phyloP scores from a whole-genome alignment of 2,113 vertebrate species.

The Dasypus novemcinctus region DNA sequence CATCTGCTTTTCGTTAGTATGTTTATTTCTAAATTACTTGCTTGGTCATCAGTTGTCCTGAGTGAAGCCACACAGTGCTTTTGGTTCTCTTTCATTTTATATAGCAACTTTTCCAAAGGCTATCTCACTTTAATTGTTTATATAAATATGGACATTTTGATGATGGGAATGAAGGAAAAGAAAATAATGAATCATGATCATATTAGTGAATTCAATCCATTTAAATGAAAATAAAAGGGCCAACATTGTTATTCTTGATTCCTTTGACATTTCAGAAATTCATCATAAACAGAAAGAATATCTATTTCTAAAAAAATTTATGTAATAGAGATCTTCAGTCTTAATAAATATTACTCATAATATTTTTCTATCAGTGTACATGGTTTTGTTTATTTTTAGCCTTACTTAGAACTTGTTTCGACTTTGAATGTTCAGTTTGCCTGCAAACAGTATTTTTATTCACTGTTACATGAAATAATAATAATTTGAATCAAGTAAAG shows the following conservation, averaged over 20 bases:
- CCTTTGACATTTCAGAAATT: constrained; percentile 1
- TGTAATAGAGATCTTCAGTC: neutral
- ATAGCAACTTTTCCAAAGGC: neutral
- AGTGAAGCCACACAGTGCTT: neutral
- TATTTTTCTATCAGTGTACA: neutral
- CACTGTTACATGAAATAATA: neutral
- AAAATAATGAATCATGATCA: constrained; percentile 52
- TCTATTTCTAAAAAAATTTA: neutral
- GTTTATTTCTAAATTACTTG: neutral
- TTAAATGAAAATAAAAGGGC: neutral
- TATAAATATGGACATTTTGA: constrained; percentile 27
- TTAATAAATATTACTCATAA: neutral
- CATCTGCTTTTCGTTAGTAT: neutral
- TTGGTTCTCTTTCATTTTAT: neutral
- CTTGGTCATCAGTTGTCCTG: neutral
- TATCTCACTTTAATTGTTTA: neutral
- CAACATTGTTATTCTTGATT: neutral
- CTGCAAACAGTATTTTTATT: neutral
- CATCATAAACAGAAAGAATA: neutral
- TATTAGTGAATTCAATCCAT: neutral
- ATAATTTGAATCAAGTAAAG: neutral
- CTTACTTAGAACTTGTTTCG: neutral
- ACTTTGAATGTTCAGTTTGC: neutral
- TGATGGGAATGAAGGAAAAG: constrained; percentile 27
- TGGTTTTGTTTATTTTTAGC: neutral